Evolutionary conservation across 2,888 invertebrate species (phyloP).

Genomic region (Drosophila percnosoma): DNA sequence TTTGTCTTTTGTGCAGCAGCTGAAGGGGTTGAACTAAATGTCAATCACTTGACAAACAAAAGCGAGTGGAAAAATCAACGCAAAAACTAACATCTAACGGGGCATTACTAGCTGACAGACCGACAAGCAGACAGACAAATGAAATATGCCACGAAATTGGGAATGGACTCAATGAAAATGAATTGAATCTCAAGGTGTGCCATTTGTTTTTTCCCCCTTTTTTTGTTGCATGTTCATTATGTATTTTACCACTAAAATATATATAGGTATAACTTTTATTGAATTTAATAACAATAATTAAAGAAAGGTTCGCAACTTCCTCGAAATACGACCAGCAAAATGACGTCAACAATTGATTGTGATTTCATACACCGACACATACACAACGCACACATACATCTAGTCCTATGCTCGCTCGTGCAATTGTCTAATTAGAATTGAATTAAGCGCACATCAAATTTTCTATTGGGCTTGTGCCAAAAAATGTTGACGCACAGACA

Average conservation of each 20-base stretch:
- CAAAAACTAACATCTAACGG: conserved; percentile 47
- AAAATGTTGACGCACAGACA: conserved; percentile 22
- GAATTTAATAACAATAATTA: neutral
- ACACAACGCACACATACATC: conserved; percentile 4
- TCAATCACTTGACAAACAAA: conserved; percentile 71
- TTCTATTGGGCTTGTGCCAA: conserved; percentile 37
- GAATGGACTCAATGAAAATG: conserved; percentile 24
- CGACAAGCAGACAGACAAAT: neutral
- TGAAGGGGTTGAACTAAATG: conserved; percentile 53
- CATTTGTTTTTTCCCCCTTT: neutral
- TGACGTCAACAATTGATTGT: conserved; percentile 63
- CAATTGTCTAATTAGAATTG: conserved; percentile 73
- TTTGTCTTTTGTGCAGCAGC: conserved; percentile 36
- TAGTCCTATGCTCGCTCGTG: conserved; percentile 19
- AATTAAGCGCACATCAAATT: conserved; percentile 60
- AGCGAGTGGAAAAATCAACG: conserved; percentile 41
- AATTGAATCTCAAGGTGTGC: conserved; percentile 40
- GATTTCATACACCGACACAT: conserved; percentile 15
- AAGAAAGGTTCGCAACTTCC: conserved; percentile 24
- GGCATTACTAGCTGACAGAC: conserved; percentile 27
- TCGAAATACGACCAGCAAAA: conserved; percentile 13
- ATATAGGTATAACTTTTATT: conserved; percentile 1
- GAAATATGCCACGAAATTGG: conserved; percentile 24
- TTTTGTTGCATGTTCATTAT: neutral
- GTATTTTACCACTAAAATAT: neutral